Evolutionary conservation across 64 coral and sea anemone genomes (phyloP).

Genomic region (Cladopsammia gracilis): DNA sequence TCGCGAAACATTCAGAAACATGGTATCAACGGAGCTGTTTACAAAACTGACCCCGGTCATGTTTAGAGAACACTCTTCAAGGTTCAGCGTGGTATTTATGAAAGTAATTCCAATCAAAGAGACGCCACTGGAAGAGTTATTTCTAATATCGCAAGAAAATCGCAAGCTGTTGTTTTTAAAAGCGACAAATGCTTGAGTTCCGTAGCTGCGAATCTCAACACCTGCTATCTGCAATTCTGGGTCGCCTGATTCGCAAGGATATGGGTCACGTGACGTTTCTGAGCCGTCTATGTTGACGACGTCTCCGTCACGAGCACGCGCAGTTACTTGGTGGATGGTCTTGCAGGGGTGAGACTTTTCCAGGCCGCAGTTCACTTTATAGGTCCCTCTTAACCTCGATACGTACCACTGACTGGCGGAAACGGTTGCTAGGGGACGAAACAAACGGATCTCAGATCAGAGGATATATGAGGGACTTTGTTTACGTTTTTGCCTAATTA

Average conservation of each 20-base stretch:
- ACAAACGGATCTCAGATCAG: background rate
- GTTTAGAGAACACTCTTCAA: slow-evolving; percentile 23
- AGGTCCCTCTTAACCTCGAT: background rate
- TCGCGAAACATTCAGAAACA: background rate
- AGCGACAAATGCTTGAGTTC: background rate
- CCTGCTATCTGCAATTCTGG: background rate
- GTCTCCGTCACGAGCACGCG: background rate
- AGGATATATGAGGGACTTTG: no score
- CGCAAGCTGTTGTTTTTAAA: background rate
- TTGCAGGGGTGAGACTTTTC: background rate
- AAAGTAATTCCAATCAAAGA: slow-evolving; percentile 43
- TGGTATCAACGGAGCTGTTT: background rate
- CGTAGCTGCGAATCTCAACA: background rate
- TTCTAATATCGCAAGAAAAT: background rate
- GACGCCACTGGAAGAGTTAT: background rate
- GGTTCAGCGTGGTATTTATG: background rate
- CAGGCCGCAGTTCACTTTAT: background rate
- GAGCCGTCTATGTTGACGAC: slow-evolving; percentile 48
- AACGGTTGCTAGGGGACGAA: background rate
- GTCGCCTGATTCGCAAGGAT: background rate
- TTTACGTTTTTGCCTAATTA: no score
- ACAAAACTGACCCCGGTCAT: background rate
- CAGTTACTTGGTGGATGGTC: background rate
- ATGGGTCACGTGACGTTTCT: slow-evolving; percentile 37
- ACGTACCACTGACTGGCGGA: slow-evolving; percentile 7